These are phyloP conservation scores for Prunella fulvescens DNA, from an alignment of 2,113 vertebrate species.

Conservation along the genomic window DNA sequence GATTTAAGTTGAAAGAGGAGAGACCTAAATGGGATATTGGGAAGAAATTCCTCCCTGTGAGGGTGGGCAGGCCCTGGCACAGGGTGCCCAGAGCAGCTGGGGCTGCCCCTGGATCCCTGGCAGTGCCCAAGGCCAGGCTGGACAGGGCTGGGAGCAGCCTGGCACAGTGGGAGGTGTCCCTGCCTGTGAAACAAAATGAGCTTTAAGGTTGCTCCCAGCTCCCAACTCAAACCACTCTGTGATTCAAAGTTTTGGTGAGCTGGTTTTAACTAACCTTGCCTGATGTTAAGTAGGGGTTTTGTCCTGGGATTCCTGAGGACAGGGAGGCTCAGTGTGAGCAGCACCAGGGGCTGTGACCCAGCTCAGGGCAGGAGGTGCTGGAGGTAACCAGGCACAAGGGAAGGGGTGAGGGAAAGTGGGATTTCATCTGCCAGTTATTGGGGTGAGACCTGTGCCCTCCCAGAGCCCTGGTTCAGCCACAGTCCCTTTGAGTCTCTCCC, in stretches of 20 bases:
- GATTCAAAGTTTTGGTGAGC: not conserved
- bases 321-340: not conserved
- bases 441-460: not conserved
- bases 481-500: not conserved
- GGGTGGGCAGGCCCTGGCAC: not conserved
- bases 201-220: not conserved
- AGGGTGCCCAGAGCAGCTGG: not conserved
- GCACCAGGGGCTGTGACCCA: not conserved
- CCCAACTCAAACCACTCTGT: not conserved
- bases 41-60: fast-evolving
- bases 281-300: not conserved
- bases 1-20: not conserved
- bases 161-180: not conserved
- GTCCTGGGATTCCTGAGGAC: not conserved
- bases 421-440: not conserved
- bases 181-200: not conserved
- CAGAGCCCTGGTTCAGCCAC: not conserved
- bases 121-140: not conserved
- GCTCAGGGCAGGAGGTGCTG: not conserved
- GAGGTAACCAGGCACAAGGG: not conserved
- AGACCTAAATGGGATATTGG: not conserved
- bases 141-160: not conserved
- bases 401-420: not conserved
- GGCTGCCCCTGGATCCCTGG: not conserved
- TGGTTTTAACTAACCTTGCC: not conserved